phyloP scores from a whole-genome alignment of 2,113 vertebrate species.

The Pomatostomus ruficeps region DNA sequence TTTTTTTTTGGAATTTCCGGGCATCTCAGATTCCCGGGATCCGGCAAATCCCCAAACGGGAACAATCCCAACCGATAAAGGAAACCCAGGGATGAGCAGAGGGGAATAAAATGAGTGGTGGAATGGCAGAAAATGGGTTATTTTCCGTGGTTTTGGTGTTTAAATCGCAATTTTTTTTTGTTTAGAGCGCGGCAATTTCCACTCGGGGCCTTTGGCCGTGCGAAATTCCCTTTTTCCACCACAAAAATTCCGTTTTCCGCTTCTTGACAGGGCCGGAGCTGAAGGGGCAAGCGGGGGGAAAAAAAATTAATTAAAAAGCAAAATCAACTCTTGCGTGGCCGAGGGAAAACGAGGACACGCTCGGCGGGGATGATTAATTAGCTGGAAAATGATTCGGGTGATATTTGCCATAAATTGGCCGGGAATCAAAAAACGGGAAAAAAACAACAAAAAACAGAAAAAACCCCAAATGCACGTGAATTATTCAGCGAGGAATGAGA shows the following conservation, averaged over 20 bases:
- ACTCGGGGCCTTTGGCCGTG: accelerated
- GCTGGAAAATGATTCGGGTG: not conserved
- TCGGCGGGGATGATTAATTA: not conserved
- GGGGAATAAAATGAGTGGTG: accelerated
- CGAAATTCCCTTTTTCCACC: too few species aligned
- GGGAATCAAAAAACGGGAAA: not conserved
- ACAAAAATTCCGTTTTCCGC: not conserved
- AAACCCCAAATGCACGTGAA: not conserved
- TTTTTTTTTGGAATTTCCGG: not conserved
- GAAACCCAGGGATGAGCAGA: accelerated
- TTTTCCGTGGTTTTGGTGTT: accelerated
- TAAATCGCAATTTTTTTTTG: accelerated
- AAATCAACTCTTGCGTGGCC: not conserved
- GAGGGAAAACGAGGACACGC: not conserved
- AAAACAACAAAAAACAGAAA: not conserved
- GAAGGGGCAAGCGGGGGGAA: accelerated
- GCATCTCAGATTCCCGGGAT: not conserved
- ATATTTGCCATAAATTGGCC: not conserved
- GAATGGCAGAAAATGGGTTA: accelerated
- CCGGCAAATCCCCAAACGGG: not conserved
- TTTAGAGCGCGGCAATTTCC: accelerated
- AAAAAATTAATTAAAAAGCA: not conserved
- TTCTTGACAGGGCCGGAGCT: not conserved
- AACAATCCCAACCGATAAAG: not conserved
- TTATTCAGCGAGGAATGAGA: not conserved